phyloP scores from a whole-genome alignment of 2,113 vertebrate species.

The Bufo bufo region DNA sequence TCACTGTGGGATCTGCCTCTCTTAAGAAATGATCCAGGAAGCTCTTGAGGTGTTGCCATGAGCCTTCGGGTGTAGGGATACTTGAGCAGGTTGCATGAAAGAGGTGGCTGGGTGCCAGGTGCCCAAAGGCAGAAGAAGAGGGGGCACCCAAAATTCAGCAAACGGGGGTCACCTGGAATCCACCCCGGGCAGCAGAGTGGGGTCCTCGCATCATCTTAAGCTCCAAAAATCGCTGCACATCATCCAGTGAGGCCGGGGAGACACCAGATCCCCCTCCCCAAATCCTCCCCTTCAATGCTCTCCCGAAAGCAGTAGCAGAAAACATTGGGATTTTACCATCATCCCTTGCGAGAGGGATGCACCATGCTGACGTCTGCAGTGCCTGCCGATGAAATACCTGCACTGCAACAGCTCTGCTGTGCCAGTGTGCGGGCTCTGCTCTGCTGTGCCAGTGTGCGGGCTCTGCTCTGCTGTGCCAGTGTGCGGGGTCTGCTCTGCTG shows the following conservation, averaged over 20 bases:
- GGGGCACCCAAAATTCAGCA: background rate
- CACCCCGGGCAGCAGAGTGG: background rate
- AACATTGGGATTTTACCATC: constrained; percentile 57
- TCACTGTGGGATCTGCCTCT: constrained; percentile 81
- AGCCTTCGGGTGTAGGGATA: constrained; percentile 59
- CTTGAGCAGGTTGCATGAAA: constrained; percentile 30
- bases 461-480: no score
- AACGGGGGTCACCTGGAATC: constrained; percentile 8
- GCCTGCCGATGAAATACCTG: constrained; percentile 44
- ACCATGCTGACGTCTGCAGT: constrained; percentile 49
- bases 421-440: background rate
- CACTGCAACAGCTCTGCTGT: constrained; percentile 50
- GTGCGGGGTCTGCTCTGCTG: no score
- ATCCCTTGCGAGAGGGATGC: constrained; percentile 54
- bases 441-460: background rate
- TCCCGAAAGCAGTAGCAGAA: constrained; percentile 29
- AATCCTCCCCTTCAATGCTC: constrained; percentile 8
- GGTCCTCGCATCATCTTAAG: constrained; percentile 6
- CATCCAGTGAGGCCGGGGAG: constrained; percentile 8
- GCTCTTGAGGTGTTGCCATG: constrained; percentile 76
- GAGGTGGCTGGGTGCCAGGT: constrained; percentile 1
- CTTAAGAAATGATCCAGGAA: constrained; percentile 70
- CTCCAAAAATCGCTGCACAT: constrained; percentile 21
- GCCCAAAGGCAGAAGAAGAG: background rate
- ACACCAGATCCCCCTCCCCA: constrained; percentile 35